Base-by-base conservation (phyloP, 2,797 vertebrate species). In the Acanthornis magna region DNA sequence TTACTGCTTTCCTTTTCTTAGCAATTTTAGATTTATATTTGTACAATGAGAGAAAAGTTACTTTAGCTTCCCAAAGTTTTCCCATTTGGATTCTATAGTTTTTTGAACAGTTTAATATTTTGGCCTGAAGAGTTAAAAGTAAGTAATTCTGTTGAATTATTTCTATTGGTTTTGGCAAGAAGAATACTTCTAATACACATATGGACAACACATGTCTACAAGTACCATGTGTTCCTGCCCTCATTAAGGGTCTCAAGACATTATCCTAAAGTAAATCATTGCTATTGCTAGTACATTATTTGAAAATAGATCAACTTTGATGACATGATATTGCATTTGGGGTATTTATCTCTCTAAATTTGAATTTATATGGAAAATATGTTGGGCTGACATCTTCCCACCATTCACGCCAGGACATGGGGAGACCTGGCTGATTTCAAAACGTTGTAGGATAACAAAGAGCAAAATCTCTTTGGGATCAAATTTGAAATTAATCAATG, bases 41-140 rank as follows among this genome's bases (percentile, higher is more conserved):
- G 38, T 65, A 81, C 13, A 89, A 40, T 48, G 40, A 72, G 4
- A 51, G 40, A 91, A 89, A 85, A 92, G 45, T 60, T 38, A 80
- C 22, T 58, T 85, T 42, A 73, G 29, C n/a, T 89, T 94, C 29
- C 26, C 77, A 66, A 72, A 72, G 50, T 74, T 93, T 96, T 70
- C 89, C 78, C 75, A 62, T 50, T 83, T 79, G 78, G 27, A 89
- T 92, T 90, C 57, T 48, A 63, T 32, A 74, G 20, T 77, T 85
- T 87, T 80, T 91, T 67, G 32, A 92, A 54, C 30, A 50, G 20
- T 66, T 61, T 85, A 80, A 45, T 75, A 91, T 82, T 93, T 87
- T 93, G 85, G 53, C 88, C 88, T 9, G 25, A 83, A 58, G 40
- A 57, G 9, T 68, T 91, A 75, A 93, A 93, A 96, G 40, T 45